Base-by-base conservation (phyloP, 1,140 invertebrate genomes). In the Drosophila pectinifera region DNA sequence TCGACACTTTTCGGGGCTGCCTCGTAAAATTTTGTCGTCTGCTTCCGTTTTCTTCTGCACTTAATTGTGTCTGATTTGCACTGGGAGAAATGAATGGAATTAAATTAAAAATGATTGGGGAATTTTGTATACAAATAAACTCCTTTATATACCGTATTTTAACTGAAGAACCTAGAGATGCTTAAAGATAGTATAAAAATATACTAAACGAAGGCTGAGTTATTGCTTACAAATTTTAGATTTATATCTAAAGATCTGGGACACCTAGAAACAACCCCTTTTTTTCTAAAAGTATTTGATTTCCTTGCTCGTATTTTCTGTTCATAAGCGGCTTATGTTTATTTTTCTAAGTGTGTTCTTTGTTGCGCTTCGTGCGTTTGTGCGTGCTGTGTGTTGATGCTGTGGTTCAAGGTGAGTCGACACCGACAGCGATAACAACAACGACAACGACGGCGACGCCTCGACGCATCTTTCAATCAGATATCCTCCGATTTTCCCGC, bases 11-110 rank as follows among this genome's bases (percentile, higher is more conserved):
- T 72, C 39, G 46, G 43, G 11, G 13, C 31, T 36, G 49, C 13
- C 79, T 89, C 83, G 84, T 80, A 89, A 86, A 86, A 86, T 86
- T 83, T 86, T 83, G 79, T 86, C 79, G 75, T 67, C 51, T 83
- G 83, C 83, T 86, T 86, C 83, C 83, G 83, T 89, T 86, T 86
- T 67, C 63, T 86, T 63, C 18, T 61, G 72, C 84, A 78, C 84
- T 88, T 89, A 88, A 89, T 88, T 89, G 80, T 89, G 80, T 89
- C 73, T 88, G 80, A 65, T 58, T 14, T 61, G 65, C 58, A 45
- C 62, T 54, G 8, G 5, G 1, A 31, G 5, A 53, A 63, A 55
- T 13, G 16, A 1, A 22, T 22, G 3, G 3, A 6, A 41, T 28
- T 0, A 4, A 7, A 2, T 31, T 1, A 3, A 4, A 28, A 22